A percentile compares a stretch with the other conserved stretches of the same genome.
These are phyloP conservation scores for Hippocampus mohnikei DNA, from an alignment of 2,113 vertebrate species.

Conservation along the genomic window DNA sequence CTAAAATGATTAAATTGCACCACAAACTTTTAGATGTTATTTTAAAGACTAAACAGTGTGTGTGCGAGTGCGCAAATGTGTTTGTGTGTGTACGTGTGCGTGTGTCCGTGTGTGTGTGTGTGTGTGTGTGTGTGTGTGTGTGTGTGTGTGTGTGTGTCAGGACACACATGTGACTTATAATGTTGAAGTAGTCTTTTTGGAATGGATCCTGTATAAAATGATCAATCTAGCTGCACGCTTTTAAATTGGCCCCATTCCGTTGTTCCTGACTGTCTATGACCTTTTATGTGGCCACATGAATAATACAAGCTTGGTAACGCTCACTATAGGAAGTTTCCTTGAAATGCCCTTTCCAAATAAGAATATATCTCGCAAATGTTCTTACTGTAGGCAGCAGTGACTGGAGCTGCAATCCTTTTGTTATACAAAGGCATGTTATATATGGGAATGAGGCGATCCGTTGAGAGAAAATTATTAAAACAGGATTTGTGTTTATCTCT, in stretches of 20 bases:
- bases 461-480: neutral
- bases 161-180: neutral
- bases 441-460: neutral
- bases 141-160: neutral
- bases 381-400: neutral
- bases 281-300: neutral
- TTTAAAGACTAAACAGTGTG: too few relatives aligned
- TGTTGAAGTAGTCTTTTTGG: neutral
- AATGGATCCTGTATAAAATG: neutral
- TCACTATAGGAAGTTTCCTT: neutral
- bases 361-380: neutral
- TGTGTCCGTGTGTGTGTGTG: too few relatives aligned
- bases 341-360: constrained; percentile 6
- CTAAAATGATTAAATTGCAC: too few relatives aligned
- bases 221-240: neutral
- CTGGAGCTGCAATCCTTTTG: neutral
- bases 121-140: neutral
- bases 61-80: too few relatives aligned
- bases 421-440: neutral
- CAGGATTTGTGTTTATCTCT: neutral
- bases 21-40: too few relatives aligned
- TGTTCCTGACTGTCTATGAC: neutral
- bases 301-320: neutral
- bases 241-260: neutral
- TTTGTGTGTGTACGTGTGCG: neutral